Conservation (phyloP, 1,140 invertebrate genomes). For the Cydia fagiglandana region DNA sequence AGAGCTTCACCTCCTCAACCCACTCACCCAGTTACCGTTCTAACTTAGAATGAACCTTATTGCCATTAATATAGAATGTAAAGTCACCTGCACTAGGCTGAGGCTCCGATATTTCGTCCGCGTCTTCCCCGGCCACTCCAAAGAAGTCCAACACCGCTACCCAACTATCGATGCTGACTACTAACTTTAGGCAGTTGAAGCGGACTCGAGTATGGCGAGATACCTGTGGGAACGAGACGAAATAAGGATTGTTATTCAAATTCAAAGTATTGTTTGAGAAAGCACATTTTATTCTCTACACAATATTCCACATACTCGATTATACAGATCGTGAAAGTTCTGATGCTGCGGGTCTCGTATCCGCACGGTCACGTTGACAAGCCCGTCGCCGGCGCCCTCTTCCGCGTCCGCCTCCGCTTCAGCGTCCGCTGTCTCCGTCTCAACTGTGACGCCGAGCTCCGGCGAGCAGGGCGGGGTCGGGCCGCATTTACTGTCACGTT, state of each 20-base stretch:
- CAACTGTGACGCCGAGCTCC: constrained; percentile 15
- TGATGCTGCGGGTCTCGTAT: constrained; percentile 68
- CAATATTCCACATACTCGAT: constrained; percentile 53
- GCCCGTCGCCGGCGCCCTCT: constrained; percentile 48
- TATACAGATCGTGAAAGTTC: constrained; percentile 58
- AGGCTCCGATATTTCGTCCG: constrained; percentile 36
- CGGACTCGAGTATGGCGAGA: constrained; percentile 83
- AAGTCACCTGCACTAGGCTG: constrained; percentile 33
- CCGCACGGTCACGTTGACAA: constrained; percentile 80
- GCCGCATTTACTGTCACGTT: constrained; percentile 55
- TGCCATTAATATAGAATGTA: no score
- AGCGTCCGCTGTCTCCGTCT: constrained; percentile 12
- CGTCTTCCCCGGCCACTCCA: constrained; percentile 82
- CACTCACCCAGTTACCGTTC: no score
- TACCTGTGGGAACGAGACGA: constrained; percentile 46
- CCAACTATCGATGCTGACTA: constrained; percentile 96
- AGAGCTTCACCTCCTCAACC: no score
- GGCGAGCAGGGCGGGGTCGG: constrained; percentile 61
- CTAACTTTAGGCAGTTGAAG: constrained; percentile 94
- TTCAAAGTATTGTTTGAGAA: no score
- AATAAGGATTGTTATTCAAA: no score
- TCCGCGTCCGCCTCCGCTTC: constrained; percentile 9
- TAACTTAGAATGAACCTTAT: no score
- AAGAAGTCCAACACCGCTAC: constrained; percentile 96
- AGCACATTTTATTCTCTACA: no score